phyloP scores from a whole-genome alignment of 1,140 invertebrate species.

The Dendrolimus kikuchii region DNA sequence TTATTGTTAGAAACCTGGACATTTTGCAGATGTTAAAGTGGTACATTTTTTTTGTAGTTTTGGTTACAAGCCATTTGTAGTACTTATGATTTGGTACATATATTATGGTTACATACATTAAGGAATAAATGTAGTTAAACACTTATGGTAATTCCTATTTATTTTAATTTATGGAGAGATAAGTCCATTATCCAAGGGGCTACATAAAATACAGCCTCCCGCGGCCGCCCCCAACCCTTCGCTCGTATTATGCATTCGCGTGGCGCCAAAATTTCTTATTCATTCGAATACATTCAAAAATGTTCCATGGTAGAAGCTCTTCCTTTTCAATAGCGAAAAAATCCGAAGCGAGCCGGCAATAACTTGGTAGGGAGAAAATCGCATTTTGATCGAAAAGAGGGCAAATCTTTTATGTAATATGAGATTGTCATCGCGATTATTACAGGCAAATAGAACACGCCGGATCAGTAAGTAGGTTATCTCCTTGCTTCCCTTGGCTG shows the following conservation, averaged over 20 bases:
- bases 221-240: conserved; percentile 9
- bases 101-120: too few species aligned
- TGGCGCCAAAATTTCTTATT: conserved; percentile 61
- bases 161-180: conserved; percentile 10
- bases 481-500: conserved; percentile 61
- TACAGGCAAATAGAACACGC: conserved; percentile 71
- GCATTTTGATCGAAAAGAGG: conserved; percentile 68
- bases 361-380: conserved; percentile 65
- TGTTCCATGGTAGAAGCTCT: conserved; percentile 51
- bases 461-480: conserved; percentile 70
- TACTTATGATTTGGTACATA: too few species aligned
- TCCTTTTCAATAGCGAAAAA: conserved; percentile 62
- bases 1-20: too few species aligned
- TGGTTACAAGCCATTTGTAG: too few species aligned
- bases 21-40: too few species aligned
- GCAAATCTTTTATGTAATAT: conserved; percentile 73
- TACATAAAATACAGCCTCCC: conserved; percentile 3
- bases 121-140: too few species aligned
- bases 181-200: conserved; percentile 9
- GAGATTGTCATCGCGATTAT: conserved; percentile 72
- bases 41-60: too few species aligned
- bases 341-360: conserved; percentile 59
- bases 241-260: conserved; percentile 42
- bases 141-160: neutral
- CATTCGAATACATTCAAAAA: conserved; percentile 65